Base-by-base conservation (phyloP, 2,797 vertebrate genomes). In the Erpetoichthys calabaricus region DNA sequence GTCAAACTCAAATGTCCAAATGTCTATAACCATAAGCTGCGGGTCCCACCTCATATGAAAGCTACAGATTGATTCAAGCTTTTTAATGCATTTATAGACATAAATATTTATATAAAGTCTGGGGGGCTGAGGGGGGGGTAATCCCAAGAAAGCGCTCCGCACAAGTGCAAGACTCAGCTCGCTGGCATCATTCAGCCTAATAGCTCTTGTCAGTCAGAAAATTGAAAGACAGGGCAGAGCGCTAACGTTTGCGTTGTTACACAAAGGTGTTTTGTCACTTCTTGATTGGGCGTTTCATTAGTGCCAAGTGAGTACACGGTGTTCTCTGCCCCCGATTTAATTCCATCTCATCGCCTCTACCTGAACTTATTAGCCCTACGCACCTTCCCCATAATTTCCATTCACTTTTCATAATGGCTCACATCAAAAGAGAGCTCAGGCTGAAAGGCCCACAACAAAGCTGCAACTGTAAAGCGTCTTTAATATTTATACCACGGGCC, bases 181-280 rank as follows among this genome's bases (percentile, higher is more conserved):
- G 53, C 43, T 44, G 47, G 53, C 10, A 52, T 59, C 62, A 53
- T 45, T 59, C 57, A 59, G 7, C 45, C 41, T 56, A 63, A 63
- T 57, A 59, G 55, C 62, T 57, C 54, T 58, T 63, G 62, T 53
- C 62, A 59, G 50, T 59, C 57, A 59, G 55, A 56, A 41, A 53
- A 53, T 51, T 53, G 9, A 46, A 45, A 57, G 57, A 8, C 45
- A 49, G 62, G 58, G 53, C 58, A 53, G 56, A 59, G 50, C 6
- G 49, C 62, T 59, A 50, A 43, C 51, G 8, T 59, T 59, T 45
- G n/a, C 10, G 50, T 53, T 47, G 49, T 59, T 47, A 59, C 58
- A 53, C 25, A 46, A 57, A 52, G 52, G 44, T 45, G 52, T 54
- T 57, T 44, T 65, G 66, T 57, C 55, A 52, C 25, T 56, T 57